Base-by-base conservation (phyloP, 2,113 vertebrate genomes). In the Hippocampus zosterae region DNA sequence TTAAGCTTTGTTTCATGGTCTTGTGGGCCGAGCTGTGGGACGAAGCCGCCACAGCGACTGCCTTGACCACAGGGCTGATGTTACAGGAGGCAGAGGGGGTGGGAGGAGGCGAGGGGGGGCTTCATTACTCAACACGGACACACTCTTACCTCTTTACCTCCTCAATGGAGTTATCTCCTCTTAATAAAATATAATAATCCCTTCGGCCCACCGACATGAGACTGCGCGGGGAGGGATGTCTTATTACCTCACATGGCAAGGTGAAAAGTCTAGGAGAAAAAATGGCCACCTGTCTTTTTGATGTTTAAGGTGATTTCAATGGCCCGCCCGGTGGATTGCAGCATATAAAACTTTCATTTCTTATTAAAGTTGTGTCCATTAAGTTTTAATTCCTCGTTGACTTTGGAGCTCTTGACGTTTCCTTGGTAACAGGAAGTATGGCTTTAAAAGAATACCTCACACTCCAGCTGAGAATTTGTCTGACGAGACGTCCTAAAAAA, bases 181-280 rank as follows among this genome's bases (percentile, higher is more conserved):
- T 68, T 85, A 88, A 87, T 86, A 78, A 87, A 74, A 80, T 80
- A 78, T 77, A 81, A 87, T 80, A 81, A 79, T 87, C 77, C 72
- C 69, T 70, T 69, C 52, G 68, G 59, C 68, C 75, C 59, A 56
- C 48, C 29, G 25, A 57, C 62, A 72, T 75, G 71, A 81, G 52
- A 60, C 78, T 73, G 75, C 74, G 71, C 77, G 62, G 76, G 76
- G 72, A 76, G 75, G 60, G 42, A 64, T 69, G 70, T 59, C 69
- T 76, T 71, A 69, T 83, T 72, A 76, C 57, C 42, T 46, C 41
- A 44, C 21, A 44, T 46, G 40, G 23, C 9, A 42, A 29, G 57
- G 27, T 33, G 41, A 53, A 59, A 65, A 65, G 23, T 25, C 61
- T 63, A 29, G 61, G 42, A 3, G 71, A 76, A 79, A 78, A 61